A percentile compares a stretch with the other conserved stretches of the same genome.
Conservation (phyloP, 2,113 vertebrate genomes). For the Pandion haliaetus region DNA sequence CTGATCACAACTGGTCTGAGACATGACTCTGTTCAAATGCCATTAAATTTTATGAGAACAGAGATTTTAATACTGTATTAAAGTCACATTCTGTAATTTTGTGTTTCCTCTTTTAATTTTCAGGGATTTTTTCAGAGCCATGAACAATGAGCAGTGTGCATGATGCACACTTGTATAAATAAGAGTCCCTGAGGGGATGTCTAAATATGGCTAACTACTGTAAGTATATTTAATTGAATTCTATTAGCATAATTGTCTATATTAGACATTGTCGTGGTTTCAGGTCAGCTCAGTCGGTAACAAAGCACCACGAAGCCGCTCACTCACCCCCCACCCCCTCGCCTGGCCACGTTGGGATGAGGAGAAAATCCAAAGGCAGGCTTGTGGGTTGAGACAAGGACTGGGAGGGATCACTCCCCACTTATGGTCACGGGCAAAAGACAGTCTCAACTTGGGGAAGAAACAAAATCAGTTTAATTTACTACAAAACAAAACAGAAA, state of each 20-base stretch:
- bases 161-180: not conserved
- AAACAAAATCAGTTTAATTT: too few species aligned
- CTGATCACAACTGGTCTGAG: not conserved
- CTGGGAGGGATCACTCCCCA: too few species aligned
- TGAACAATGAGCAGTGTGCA: not conserved
- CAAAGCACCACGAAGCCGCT: too few species aligned
- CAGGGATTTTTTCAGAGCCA: not conserved
- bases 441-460: too few species aligned
- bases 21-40: not conserved
- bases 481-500: too few species aligned
- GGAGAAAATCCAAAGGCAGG: too few species aligned
- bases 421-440: too few species aligned
- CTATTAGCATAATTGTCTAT: not conserved
- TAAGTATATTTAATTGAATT: not conserved
- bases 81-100: not conserved
- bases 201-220: not conserved
- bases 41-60: not conserved
- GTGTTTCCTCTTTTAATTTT: not conserved
- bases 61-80: not conserved
- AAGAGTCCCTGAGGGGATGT: not conserved
- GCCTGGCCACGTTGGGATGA: too few species aligned
- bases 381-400: too few species aligned
- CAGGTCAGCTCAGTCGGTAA: too few species aligned
- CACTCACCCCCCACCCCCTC: too few species aligned
- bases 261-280: too few species aligned